Conservation (phyloP, 2,797 vertebrate species). For the Graptemys geographica region DNA sequence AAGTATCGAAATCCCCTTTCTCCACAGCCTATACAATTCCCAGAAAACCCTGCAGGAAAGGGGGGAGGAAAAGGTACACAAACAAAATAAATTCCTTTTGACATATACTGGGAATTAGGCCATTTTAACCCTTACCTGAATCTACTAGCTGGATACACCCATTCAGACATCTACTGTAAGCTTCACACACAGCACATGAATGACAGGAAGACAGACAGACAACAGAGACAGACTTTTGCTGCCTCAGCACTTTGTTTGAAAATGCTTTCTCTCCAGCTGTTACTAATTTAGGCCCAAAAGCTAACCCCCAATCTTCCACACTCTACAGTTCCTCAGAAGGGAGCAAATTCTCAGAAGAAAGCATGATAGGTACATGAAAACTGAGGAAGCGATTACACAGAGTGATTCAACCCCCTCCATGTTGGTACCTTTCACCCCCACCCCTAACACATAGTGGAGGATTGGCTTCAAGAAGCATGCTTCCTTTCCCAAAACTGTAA, state of each 20-base stretch:
- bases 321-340: background rate
- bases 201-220: background rate
- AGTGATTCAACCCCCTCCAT: background rate
- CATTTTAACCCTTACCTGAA: slow-evolving; percentile 3
- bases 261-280: background rate
- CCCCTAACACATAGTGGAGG: background rate
- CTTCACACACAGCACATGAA: background rate
- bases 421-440: background rate
- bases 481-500: background rate
- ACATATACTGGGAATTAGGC: background rate
- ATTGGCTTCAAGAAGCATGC: background rate
- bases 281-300: background rate
- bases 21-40: slow-evolving; percentile 98
- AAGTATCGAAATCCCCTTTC: slow-evolving; percentile 99
- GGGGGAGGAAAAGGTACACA: background rate
- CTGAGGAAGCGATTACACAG: background rate
- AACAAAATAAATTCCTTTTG: background rate
- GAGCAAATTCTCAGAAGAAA: background rate
- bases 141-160: background rate
- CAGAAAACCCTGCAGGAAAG: slow-evolving; percentile 91
- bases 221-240: background rate
- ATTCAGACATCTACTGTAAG: background rate
- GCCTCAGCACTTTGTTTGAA: background rate
- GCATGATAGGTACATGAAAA: background rate
- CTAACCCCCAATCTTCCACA: background rate